Evolutionary conservation across 2,113 vertebrate species (phyloP), one percentile per base, ranked within the genome.

Genomic region (Delphinapterus leucas): DNA sequence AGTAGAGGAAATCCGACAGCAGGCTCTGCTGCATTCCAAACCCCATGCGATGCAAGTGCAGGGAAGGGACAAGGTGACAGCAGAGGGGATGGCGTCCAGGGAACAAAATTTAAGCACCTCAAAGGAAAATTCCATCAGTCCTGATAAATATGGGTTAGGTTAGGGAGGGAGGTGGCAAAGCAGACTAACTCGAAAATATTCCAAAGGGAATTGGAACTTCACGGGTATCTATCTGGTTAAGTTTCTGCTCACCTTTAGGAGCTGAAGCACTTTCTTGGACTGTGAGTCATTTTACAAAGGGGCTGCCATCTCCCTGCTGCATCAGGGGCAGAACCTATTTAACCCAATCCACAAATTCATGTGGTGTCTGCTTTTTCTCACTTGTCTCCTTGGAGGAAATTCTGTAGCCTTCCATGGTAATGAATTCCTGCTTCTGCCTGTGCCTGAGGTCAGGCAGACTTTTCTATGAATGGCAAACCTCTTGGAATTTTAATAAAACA

Each of bases 391-490:
- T 92, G 83, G 79, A 96, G 74, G 84, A 96, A 97, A 90, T 97
- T 96, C 94, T 95, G 84, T 93, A 96, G 87, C 96, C 92, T 96
- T 96, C 96, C 94, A 95, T 97, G 92, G 87, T 92, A 92, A 97
- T 93, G 92, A 94, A 93, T 96, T 93, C 80, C 88, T 92, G 87
- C 90, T 95, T 95, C 95, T 90, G 63, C 76, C 79, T 61, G 70
- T 55, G 93, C 58, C 70, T 20, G 58, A 95, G 70, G 74, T 89
- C 83, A 58, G 92, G 17, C 63, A 87, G 95, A 83, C 86, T 87
- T 95, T 92, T 97, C 92, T 97, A 85, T 97, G 97, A 98, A 97
- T 97, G 97, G 97, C 84, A 95, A 96, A 33, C 95, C 83, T 96
- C 80, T 81, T 90, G 70, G 95, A 96, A 96, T 96, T 95, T 89